phyloP scores from a whole-genome alignment of 2,797 vertebrate genomes.

The Cheirogaleus major region DNA sequence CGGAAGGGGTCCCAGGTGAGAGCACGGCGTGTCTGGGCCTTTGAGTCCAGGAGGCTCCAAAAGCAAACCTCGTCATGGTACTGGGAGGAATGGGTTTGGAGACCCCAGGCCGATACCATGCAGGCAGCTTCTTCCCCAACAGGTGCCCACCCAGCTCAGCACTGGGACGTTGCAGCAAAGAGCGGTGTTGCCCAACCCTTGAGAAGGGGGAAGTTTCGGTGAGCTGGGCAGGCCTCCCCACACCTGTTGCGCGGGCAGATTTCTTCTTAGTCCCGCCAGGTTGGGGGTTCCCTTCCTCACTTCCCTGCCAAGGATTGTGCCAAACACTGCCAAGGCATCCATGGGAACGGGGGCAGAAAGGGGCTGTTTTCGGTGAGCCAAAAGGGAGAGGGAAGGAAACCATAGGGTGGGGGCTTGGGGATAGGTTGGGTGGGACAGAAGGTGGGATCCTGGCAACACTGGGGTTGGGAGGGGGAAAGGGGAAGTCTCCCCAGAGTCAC shows the following conservation, averaged over 20 bases:
- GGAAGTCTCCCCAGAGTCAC: not conserved
- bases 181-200: not conserved
- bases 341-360: slow-evolving; percentile 56
- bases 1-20: not conserved
- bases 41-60: not conserved
- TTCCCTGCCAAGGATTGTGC: slow-evolving; percentile 49
- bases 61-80: not conserved
- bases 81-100: not conserved
- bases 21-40: not conserved
- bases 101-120: not conserved
- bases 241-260: slow-evolving; percentile 54
- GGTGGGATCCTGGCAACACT: not conserved
- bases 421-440: not conserved
- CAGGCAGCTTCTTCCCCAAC: not conserved
- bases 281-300: slow-evolving; percentile 48
- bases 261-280: not conserved
- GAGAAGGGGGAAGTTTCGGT: not conserved
- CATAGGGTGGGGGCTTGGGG: not conserved
- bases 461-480: not conserved
- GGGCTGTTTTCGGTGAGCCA: slow-evolving; percentile 22
- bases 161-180: not conserved
- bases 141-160: not conserved
- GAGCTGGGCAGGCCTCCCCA: not conserved
- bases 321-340: slow-evolving; percentile 44
- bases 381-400: not conserved